Conservation (phyloP, 2,888 invertebrate genomes). For the Lepidochrysops patricia region DNA sequence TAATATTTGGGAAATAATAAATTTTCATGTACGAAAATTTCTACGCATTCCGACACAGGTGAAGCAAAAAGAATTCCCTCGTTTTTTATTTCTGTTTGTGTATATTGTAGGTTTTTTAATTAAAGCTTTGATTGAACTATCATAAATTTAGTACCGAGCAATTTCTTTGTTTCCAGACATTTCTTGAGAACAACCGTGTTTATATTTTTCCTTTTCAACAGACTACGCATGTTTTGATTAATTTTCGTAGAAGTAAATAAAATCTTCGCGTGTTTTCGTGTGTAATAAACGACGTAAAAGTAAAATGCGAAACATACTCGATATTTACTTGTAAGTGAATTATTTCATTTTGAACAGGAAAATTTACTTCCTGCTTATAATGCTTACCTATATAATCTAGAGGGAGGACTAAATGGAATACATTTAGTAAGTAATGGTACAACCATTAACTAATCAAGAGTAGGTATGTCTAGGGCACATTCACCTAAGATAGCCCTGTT, state of each 20-base stretch:
- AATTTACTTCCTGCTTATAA: no score
- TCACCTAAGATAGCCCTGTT: no score
- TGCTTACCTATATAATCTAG: no score
- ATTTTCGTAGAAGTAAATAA: background rate
- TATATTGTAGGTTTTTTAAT: background rate
- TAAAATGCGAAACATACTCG: no score
- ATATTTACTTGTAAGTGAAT: no score
- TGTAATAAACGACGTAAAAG: no score
- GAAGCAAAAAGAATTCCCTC: background rate
- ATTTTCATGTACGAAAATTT: background rate
- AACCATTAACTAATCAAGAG: no score
- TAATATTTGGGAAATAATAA: background rate
- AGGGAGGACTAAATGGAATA: no score
- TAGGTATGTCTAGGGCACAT: no score
- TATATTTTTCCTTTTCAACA: background rate
- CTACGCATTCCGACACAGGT: background rate
- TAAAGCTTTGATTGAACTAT: slow-evolving; percentile 10
- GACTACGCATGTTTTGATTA: background rate
- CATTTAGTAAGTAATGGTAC: no score
- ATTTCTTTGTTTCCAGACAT: background rate
- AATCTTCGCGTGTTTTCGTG: no score
- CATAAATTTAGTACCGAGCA: slow-evolving; percentile 4
- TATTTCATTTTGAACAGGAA: no score
- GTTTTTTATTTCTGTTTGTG: background rate
- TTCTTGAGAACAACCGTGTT: background rate